Percentiles rank a stretch among this genome's conserved stretches.
phyloP scores from a whole-genome alignment of 1,140 invertebrate genomes.

The Telenomus remus region DNA sequence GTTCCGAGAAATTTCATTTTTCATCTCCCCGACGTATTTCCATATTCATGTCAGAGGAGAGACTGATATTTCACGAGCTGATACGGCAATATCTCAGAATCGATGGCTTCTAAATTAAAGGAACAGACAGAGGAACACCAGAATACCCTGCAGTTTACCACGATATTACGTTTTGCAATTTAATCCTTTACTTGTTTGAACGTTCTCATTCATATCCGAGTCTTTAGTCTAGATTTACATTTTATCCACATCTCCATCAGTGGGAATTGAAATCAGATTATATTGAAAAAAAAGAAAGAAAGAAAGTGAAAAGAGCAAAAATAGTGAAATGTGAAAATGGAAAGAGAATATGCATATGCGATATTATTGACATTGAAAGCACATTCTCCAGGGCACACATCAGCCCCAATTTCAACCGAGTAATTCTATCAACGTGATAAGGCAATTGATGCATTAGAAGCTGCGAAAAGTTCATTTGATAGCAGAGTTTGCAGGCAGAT shows the following conservation, averaged over 20 bases:
- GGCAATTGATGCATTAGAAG: conserved; percentile 17
- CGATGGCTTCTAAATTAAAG: conserved; percentile 49
- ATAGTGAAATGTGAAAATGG: too few relatives aligned
- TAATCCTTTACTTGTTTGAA: conserved; percentile 29
- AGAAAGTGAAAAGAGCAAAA: too few relatives aligned
- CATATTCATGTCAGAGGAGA: conserved; percentile 42
- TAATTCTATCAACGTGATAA: conserved; percentile 9
- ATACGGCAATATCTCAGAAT: conserved; percentile 53
- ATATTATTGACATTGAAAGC: too few relatives aligned
- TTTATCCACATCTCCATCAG: not conserved
- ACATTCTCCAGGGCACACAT: conserved; percentile 2
- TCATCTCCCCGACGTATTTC: conserved; percentile 39
- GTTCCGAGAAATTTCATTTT: conserved; percentile 34
- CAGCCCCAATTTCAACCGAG: conserved; percentile 1
- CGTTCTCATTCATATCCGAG: conserved; percentile 18
- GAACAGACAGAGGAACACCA: conserved; percentile 32
- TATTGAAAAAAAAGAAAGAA: too few relatives aligned
- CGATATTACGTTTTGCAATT: conserved; percentile 44
- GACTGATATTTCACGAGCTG: conserved; percentile 37
- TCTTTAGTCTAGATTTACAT: conserved; percentile 12
- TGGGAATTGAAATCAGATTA: too few relatives aligned
- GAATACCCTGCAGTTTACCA: conserved; percentile 26
- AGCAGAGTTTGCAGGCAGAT: conserved; percentile 12
- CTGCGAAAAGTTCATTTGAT: conserved; percentile 13
- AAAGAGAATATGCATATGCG: too few relatives aligned